These are phyloP conservation scores for Mastigias papua DNA, from an alignment of 30 jellyfish, hydroid and myxozoan species.

Conservation along the genomic window DNA sequence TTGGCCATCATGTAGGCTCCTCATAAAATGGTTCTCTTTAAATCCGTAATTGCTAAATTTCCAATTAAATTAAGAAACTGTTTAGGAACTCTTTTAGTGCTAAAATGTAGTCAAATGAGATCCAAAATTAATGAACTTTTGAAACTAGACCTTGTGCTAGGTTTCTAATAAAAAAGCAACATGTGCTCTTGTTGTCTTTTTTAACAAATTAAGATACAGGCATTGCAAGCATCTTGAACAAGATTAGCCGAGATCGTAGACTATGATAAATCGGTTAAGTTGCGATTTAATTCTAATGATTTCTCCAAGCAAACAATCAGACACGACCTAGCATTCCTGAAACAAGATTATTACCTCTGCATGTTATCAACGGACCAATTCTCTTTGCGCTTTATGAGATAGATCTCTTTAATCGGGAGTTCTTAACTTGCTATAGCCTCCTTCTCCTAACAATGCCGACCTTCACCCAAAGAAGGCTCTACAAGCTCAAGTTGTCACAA, in stretches of 20 bases:
- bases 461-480: neutral
- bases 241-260: neutral
- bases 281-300: neutral
- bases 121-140: too few relatives aligned
- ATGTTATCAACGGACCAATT: neutral
- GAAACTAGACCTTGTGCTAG: too few relatives aligned
- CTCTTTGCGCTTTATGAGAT: neutral
- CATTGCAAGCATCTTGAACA: neutral
- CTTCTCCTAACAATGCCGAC: neutral
- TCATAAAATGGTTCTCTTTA: too few relatives aligned
- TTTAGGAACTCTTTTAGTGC: too few relatives aligned
- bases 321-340: neutral
- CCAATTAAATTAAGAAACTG: too few relatives aligned
- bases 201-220: too few relatives aligned
- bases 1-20: too few relatives aligned
- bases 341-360: neutral
- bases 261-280: neutral
- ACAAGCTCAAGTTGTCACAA: neutral
- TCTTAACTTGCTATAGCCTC: neutral
- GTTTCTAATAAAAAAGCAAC: too few relatives aligned
- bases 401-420: neutral
- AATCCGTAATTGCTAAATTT: too few relatives aligned
- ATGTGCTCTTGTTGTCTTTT: too few relatives aligned
- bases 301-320: neutral
- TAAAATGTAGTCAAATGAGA: too few relatives aligned